A percentile compares a stretch with the other conserved stretches of the same genome.
phyloP scores from a whole-genome alignment of 2,113 vertebrate species.

The Dipodomys merriami region DNA sequence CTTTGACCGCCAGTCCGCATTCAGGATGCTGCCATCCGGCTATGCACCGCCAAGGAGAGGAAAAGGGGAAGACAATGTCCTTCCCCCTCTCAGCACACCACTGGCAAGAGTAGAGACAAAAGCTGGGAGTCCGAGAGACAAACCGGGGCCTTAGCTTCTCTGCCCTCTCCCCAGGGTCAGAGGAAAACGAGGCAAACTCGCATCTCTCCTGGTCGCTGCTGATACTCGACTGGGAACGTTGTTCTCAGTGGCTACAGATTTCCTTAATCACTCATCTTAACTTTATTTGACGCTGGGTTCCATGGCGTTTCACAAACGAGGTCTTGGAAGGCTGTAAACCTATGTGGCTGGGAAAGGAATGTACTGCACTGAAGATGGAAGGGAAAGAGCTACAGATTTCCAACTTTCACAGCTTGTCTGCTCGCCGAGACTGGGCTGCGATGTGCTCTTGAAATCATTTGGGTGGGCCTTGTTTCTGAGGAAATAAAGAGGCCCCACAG shows the following conservation, averaged over 20 bases:
- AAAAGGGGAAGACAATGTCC: neutral
- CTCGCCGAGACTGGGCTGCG: slow-evolving; percentile 70
- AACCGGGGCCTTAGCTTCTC: neutral
- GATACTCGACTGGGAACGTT: slow-evolving; percentile 26
- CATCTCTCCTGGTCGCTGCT: neutral
- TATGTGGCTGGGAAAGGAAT: slow-evolving; percentile 59
- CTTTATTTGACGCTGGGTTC: slow-evolving; percentile 34
- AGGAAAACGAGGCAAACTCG: neutral
- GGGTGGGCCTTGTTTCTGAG: slow-evolving; percentile 82
- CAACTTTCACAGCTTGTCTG: slow-evolving; percentile 62
- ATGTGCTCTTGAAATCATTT: slow-evolving; percentile 71
- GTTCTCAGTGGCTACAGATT: slow-evolving; percentile 41
- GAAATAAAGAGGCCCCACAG: slow-evolving; percentile 81
- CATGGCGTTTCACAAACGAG: slow-evolving; percentile 36
- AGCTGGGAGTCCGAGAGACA: neutral
- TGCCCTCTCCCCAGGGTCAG: neutral
- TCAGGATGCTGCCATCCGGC: neutral
- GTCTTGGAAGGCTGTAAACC: slow-evolving; percentile 61
- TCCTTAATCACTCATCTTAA: slow-evolving; percentile 56
- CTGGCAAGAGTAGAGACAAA: neutral
- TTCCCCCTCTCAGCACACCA: neutral
- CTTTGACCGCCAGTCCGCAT: neutral
- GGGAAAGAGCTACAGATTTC: neutral
- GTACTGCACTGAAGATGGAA: neutral
- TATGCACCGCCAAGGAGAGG: neutral